Evolutionary conservation across 2,797 vertebrate genomes (phyloP).

Genomic region (Darevskia mixta): DNA sequence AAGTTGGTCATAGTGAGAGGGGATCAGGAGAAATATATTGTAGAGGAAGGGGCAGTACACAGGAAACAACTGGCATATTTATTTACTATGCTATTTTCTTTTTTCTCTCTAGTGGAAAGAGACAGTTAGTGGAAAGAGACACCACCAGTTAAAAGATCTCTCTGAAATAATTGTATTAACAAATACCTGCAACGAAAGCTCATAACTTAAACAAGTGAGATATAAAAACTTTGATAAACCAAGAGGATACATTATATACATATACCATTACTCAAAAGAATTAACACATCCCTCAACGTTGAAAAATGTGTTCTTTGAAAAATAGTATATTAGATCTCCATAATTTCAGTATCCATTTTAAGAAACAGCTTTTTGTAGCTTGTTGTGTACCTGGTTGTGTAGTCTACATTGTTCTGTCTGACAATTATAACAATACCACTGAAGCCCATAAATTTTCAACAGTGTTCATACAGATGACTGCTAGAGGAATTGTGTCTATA

Average conservation of each 20-base stretch:
- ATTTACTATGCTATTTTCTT: constrained; percentile 26
- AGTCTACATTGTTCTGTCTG: constrained; percentile 9
- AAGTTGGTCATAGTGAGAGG: constrained; percentile 40
- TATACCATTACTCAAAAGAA: constrained; percentile 21
- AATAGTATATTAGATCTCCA: neutral
- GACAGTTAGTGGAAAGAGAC: neutral
- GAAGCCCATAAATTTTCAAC: neutral
- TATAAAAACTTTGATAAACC: constrained; percentile 21
- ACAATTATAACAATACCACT: constrained; percentile 24
- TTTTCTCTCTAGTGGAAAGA: neutral
- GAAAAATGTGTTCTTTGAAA: neutral
- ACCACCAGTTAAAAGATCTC: neutral
- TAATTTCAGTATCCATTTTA: neutral
- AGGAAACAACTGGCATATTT: constrained; percentile 42
- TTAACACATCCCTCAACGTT: constrained; percentile 21
- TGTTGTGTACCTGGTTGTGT: neutral
- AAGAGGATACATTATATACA: constrained; percentile 35
- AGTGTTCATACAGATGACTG: constrained; percentile 4
- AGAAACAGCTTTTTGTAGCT: neutral
- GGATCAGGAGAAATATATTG: constrained; percentile 56
- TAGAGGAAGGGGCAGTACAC: constrained; percentile 40
- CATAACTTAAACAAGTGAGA: constrained; percentile 20
- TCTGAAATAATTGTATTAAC: neutral
- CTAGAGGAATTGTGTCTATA: neutral
- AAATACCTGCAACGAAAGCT: constrained; percentile 6